Evolutionary conservation across 2,797 vertebrate species (phyloP).

Genomic region (Hafferia zeledoni): DNA sequence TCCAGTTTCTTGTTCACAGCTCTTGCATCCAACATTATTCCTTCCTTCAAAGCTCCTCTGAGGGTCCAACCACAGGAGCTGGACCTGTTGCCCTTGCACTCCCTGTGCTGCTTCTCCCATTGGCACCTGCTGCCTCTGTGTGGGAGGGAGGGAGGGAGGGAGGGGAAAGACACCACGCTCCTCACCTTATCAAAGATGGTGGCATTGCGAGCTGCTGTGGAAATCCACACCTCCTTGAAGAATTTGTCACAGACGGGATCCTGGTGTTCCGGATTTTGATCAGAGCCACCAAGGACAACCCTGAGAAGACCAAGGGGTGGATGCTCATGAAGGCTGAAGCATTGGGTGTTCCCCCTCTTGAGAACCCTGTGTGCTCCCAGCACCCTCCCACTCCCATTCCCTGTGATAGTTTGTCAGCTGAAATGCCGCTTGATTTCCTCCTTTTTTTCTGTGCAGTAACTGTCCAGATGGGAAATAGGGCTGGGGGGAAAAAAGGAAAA

Average conservation of each 20-base stretch:
- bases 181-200: constrained; percentile 92
- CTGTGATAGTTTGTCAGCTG: constrained; percentile 11
- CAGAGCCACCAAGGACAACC: constrained; percentile 85
- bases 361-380: not conserved
- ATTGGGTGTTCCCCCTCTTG: not conserved
- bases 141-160: not conserved
- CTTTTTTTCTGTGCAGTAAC: constrained; percentile 13
- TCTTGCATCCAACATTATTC: not conserved
- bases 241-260: constrained; percentile 93
- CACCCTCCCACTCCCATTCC: not conserved
- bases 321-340: not conserved
- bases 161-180: rapidly evolving
- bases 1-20: not conserved
- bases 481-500: rapidly evolving
- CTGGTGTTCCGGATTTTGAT: constrained; percentile 82
- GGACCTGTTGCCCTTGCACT: not conserved
- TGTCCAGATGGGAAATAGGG: constrained; percentile 53
- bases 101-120: not conserved
- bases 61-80: not conserved
- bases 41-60: not conserved
- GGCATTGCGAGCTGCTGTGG: constrained; percentile 89
- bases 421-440: not conserved
- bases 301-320: constrained; percentile 69
- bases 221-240: constrained; percentile 96
- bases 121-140: not conserved